Base-by-base conservation (phyloP, 2,113 vertebrate species). In the Pangasianodon gigas region DNA sequence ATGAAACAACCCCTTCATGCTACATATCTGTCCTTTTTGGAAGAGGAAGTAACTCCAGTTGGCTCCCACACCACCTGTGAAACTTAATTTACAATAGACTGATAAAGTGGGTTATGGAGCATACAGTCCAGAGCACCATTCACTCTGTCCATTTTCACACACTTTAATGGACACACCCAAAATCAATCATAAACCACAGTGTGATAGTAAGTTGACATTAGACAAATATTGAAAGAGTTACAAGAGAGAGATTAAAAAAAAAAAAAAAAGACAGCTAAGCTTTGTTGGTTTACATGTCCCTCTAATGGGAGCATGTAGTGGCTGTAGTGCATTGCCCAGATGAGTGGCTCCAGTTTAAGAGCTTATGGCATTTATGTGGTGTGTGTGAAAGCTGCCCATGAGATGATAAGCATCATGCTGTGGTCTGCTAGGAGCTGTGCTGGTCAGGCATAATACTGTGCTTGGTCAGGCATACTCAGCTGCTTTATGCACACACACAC, bases 401-500 rank as follows among this genome's bases (percentile, higher is more conserved):
- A 65, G 41, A 19, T 75, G 32, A 87, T 58, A 58, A 16, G 52
- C 13, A 48, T 80, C 37, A 11, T n/a, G 41, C 32, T 77, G 37
- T 77, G 24, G 46, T 21, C 48, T 54, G 16, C 29, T 74, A 32
- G 85, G 10, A 65, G 37, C 83, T 52, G n/a, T 48, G 60, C 71
- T 86, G 37, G 77, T 58, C 44, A 79, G 67, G 46, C n/a, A 29
- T 58, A 77, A 77, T 77, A 74, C 69, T 62, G 67, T 37, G 82
- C 5, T 51, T 85, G 32, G 46, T 67, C 56, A 84, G 37, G 32
- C 84, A 87, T 60, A 62, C 54, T 32, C 54, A 60, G n/a, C 56
- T 41, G 87, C n/a, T 67, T 67, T 32, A 82, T 16, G 48, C 89
- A 81, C 52, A 84, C 79, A 60, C 21, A 52, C 58, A 79, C 65